Conservation (phyloP, 2,888 invertebrate species). For the Carcina quercana region DNA sequence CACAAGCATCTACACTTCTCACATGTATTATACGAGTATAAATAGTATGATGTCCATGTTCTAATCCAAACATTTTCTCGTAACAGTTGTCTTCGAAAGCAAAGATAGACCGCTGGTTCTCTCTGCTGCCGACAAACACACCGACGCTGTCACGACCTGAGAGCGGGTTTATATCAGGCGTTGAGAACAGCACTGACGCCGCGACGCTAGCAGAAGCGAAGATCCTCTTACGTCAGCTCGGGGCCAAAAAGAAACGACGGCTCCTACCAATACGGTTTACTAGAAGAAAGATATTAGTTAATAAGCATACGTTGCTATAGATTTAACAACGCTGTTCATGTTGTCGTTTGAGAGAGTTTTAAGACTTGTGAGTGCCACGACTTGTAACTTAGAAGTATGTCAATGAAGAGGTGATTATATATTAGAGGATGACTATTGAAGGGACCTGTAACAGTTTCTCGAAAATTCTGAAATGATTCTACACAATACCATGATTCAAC, state of each 20-base stretch:
- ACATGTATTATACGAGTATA: background rate
- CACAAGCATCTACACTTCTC: background rate
- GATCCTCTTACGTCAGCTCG: conserved; percentile 79
- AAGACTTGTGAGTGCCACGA: background rate
- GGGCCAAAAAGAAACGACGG: conserved; percentile 81
- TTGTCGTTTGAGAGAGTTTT: conserved; percentile 6
- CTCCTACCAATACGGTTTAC: conserved; percentile 80
- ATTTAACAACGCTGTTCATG: conserved; percentile 31
- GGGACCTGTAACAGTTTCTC: too few species aligned
- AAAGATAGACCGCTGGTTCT: conserved; percentile 89
- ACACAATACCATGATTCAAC: too few species aligned
- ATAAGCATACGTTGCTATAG: conserved; percentile 37
- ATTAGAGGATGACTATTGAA: too few species aligned
- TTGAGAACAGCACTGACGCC: conserved; percentile 70
- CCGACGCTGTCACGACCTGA: conserved; percentile 81
- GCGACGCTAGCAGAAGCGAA: conserved; percentile 79
- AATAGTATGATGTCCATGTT: conserved; percentile 13
- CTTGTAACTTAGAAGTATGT: background rate
- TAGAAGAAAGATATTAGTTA: conserved; percentile 80
- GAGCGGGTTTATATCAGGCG: conserved; percentile 84
- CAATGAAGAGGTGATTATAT: too few species aligned
- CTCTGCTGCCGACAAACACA: conserved; percentile 74
- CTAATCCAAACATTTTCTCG: conserved; percentile 15
- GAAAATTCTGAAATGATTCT: too few species aligned
- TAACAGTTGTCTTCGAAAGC: conserved; percentile 82